Evolutionary conservation across 2,797 vertebrate genomes (phyloP).

Genomic region (Ctenopoma multispine): DNA sequence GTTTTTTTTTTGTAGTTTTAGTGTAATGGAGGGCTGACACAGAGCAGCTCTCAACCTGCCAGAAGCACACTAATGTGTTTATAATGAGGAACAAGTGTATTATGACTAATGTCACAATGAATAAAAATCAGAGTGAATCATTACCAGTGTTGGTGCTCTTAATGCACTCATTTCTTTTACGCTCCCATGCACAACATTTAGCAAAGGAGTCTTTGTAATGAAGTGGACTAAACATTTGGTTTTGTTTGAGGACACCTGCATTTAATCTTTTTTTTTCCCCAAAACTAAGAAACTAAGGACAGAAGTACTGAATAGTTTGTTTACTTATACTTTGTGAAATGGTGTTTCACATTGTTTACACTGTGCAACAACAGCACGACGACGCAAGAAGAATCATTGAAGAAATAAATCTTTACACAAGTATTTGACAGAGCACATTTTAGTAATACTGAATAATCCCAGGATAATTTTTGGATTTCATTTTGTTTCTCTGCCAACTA

Average conservation of each 20-base stretch:
- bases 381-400: too few relatives aligned
- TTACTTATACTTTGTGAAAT: conserved; percentile 2
- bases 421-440: neutral
- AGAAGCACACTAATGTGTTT: conserved; percentile 75
- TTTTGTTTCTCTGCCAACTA: neutral
- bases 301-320: neutral
- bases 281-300: conserved; percentile 1
- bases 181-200: conserved; percentile 10
- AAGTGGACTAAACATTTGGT: conserved; percentile 25
- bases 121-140: conserved; percentile 69
- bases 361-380: neutral
- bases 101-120: conserved; percentile 71
- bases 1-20: conserved; percentile 38
- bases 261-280: neutral
- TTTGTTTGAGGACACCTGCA: neutral
- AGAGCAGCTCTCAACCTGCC: conserved; percentile 59
- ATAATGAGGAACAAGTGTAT: conserved; percentile 77
- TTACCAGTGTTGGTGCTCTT: conserved; percentile 42
- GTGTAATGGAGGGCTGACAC: conserved; percentile 67
- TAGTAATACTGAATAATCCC: neutral
- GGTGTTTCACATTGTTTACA: neutral
- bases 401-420: neutral
- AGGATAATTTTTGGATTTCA: neutral
- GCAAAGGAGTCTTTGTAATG: conserved; percentile 28
- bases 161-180: conserved; percentile 43